These are phyloP conservation scores for Melipona bicolor DNA, from an alignment of 2,888 invertebrate species.

Conservation along the genomic window DNA sequence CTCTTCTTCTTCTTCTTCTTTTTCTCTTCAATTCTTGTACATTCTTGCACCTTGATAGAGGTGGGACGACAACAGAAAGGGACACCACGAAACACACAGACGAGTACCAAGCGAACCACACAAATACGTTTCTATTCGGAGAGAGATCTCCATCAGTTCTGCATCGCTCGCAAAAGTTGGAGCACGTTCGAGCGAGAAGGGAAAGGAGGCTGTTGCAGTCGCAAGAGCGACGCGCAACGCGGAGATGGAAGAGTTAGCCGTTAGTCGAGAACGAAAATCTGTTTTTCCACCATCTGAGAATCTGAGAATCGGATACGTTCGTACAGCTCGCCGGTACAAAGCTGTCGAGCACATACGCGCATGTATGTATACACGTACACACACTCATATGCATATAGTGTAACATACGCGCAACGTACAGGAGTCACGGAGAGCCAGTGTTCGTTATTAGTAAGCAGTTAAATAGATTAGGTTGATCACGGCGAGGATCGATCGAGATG, in stretches of 20 bases:
- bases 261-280: background rate
- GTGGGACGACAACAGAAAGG: background rate
- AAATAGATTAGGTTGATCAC: constrained; percentile 69
- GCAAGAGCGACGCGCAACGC: background rate
- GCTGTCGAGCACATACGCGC: background rate
- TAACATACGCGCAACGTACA: constrained; percentile 16
- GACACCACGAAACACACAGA: constrained; percentile 31
- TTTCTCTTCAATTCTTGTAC: constrained; percentile 42
- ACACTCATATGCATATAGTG: background rate
- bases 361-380: background rate
- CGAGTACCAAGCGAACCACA: background rate
- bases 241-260: too few species aligned
- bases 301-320: background rate
- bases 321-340: constrained; percentile 33
- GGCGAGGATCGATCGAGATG: constrained; percentile 7
- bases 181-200: background rate
- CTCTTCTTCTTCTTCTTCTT: constrained; percentile 41
- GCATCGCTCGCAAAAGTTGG: background rate
- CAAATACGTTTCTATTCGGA: background rate
- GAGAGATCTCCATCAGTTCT: constrained; percentile 5
- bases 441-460: constrained; percentile 70
- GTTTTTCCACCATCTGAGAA: background rate
- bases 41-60: constrained; percentile 20
- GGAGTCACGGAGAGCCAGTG: constrained; percentile 74
- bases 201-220: too few species aligned